Conservation (phyloP, 2,888 invertebrate species). For the Terebella lapidaria region DNA sequence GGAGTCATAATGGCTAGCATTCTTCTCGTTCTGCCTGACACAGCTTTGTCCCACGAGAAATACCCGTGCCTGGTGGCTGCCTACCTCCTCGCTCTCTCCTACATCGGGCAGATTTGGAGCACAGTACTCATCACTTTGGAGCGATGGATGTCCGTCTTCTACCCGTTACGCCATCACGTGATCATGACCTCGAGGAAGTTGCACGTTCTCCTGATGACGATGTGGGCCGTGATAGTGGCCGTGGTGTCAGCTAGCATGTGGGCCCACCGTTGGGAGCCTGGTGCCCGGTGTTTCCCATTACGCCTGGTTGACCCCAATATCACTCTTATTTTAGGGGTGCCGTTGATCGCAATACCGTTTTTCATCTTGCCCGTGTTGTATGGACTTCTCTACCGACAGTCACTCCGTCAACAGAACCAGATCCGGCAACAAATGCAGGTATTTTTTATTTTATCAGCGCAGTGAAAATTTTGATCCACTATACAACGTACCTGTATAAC, state of each 20-base stretch:
- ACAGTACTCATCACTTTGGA: background rate
- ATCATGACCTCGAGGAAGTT: background rate
- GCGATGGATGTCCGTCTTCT: background rate
- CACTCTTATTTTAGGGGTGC: background rate
- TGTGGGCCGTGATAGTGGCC: background rate
- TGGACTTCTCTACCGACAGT: too few relatives aligned
- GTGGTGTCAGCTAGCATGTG: background rate
- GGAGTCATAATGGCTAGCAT: background rate
- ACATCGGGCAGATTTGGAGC: background rate
- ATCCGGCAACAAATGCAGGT: too few relatives aligned
- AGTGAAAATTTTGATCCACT: too few relatives aligned
- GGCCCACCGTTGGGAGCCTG: background rate
- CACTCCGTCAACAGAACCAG: too few relatives aligned
- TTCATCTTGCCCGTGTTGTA: background rate
- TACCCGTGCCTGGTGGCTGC: background rate
- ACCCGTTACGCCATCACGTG: slow-evolving; percentile 1
- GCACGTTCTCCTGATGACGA: background rate
- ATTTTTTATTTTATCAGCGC: too few relatives aligned
- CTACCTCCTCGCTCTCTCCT: background rate
- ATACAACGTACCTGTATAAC: too few relatives aligned
- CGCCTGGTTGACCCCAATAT: background rate
- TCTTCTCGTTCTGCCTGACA: background rate
- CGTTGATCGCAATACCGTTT: background rate
- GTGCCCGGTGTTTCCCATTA: background rate
- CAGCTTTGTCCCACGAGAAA: background rate